phyloP scores from a whole-genome alignment of 2,113 vertebrate species.

The Ceuthmochares aereus region DNA sequence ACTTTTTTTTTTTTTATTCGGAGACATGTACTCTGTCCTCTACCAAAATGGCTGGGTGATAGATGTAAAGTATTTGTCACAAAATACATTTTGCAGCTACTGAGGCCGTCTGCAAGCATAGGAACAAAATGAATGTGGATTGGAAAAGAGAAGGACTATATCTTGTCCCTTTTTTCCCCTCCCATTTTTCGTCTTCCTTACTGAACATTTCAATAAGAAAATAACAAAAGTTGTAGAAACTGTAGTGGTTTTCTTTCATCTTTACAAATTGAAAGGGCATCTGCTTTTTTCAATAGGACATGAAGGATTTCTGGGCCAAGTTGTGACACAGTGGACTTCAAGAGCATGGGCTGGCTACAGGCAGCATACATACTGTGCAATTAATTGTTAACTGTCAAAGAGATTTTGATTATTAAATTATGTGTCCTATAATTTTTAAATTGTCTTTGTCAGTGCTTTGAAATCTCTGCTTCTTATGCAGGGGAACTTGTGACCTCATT shows the following conservation, averaged over 20 bases:
- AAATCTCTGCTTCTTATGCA: constrained; percentile 2
- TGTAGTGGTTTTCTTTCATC: neutral
- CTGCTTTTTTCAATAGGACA: neutral
- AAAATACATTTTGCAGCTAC: neutral
- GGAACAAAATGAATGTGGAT: neutral
- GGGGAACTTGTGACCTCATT: constrained; percentile 32
- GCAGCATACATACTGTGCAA: neutral
- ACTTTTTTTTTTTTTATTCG: neutral
- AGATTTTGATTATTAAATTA: constrained; percentile 50
- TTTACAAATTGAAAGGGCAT: neutral
- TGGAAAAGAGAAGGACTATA: neutral
- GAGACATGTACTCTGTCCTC: neutral
- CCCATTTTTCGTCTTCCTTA: neutral
- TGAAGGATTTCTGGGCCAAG: neutral
- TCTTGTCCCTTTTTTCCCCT: neutral
- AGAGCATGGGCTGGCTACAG: neutral
- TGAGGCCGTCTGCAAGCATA: neutral
- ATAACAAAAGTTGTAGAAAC: neutral
- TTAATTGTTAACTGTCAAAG: neutral
- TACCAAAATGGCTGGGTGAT: neutral
- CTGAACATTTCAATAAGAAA: neutral
- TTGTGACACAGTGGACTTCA: neutral
- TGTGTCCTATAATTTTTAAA: constrained; percentile 4
- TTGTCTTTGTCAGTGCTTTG: constrained; percentile 31
- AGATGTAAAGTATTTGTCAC: neutral